Conservation (phyloP, 2,888 invertebrate species). For the Drosophila fungiperda region DNA sequence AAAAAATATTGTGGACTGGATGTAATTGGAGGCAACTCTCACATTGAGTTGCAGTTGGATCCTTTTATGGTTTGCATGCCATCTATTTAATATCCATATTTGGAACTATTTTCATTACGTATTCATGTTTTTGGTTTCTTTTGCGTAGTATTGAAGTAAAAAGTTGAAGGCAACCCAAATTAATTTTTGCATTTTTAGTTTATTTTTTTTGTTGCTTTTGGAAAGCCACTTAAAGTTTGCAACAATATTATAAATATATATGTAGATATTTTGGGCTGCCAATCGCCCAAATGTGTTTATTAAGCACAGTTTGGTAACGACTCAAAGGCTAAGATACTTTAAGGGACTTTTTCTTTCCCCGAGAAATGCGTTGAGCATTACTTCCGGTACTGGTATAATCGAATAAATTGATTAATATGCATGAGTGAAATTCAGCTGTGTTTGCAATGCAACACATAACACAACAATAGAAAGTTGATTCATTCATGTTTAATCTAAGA, state of each 20-base stretch:
- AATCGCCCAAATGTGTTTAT: neutral
- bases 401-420: neutral
- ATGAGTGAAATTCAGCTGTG: neutral
- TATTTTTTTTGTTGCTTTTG: neutral
- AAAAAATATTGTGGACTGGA: neutral
- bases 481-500: neutral
- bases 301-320: neutral
- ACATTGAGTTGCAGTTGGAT: neutral
- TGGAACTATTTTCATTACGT: neutral
- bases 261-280: neutral
- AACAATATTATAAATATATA: neutral
- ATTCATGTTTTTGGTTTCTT: neutral
- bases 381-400: neutral
- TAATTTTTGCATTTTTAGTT: neutral
- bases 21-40: neutral
- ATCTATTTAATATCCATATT: neutral
- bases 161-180: neutral
- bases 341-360: neutral
- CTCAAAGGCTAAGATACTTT: neutral
- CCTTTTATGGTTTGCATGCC: neutral
- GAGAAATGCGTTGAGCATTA: neutral
- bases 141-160: neutral
- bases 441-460: neutral
- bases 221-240: neutral
- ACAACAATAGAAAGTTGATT: conserved; percentile 1